A percentile compares a stretch with the other conserved stretches of the same genome.
These are phyloP conservation scores for Chinchilla lanigera DNA, from an alignment of 2,113 vertebrate species.

Conservation along the genomic window DNA sequence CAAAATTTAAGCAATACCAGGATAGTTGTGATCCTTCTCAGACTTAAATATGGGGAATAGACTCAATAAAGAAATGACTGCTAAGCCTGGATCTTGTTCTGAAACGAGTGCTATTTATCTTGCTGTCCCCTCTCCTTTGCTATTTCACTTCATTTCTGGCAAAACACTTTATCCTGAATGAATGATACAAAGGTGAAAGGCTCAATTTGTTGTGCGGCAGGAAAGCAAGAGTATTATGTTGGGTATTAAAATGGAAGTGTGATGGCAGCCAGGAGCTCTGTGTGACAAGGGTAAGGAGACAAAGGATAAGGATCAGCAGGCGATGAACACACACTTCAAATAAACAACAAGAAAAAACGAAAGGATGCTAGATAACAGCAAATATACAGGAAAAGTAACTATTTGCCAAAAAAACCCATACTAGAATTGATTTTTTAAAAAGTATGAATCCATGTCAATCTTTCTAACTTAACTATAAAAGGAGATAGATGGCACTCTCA, in stretches of 20 bases:
- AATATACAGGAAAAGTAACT: neutral
- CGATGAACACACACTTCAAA: neutral
- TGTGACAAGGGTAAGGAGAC: neutral
- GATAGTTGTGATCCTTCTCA: neutral
- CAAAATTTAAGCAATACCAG: neutral
- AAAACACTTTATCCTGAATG: neutral
- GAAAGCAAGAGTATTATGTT: neutral
- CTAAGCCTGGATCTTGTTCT: neutral
- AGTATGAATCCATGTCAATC: neutral
- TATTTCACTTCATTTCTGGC: neutral
- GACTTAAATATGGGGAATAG: neutral
- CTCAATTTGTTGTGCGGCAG: neutral
- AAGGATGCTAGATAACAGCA: neutral
- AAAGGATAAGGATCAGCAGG: neutral
- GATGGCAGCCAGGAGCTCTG: neutral
- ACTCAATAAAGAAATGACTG: neutral
- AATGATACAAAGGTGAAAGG: neutral
- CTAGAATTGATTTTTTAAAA: neutral
- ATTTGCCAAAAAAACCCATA: neutral
- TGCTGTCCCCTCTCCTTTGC: neutral
- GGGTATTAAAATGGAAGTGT: conserved; percentile 9
- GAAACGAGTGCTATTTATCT: neutral
- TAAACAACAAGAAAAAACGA: neutral
- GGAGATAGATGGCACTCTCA: neutral
- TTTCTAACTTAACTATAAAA: neutral